A percentile compares a stretch with the other conserved stretches of the same genome.
These are phyloP conservation scores for Geotrupes spiniger DNA, from an alignment of 2,888 invertebrate genomes.

Conservation along the genomic window DNA sequence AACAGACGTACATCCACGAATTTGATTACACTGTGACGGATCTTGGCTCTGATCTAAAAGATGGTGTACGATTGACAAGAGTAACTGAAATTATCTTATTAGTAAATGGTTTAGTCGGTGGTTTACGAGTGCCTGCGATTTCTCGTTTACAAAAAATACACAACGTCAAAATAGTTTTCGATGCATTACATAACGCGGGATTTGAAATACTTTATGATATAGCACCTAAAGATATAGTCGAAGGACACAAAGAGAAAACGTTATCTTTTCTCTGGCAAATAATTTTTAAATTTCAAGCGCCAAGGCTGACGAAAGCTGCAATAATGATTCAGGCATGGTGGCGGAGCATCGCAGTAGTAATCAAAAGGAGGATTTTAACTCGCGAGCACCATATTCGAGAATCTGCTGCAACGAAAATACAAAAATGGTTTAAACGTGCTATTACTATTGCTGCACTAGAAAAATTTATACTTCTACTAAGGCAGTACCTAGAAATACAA, in stretches of 20 bases:
- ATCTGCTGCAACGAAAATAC: slow-evolving; percentile 59
- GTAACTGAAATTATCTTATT: slow-evolving; percentile 79
- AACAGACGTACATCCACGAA: slow-evolving; percentile 82
- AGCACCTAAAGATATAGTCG: slow-evolving; percentile 73
- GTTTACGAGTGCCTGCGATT: slow-evolving; percentile 78
- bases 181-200: slow-evolving; percentile 60
- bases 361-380: slow-evolving; percentile 49
- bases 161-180: slow-evolving; percentile 77
- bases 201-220: slow-evolving; percentile 65
- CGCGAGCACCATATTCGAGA: slow-evolving; percentile 49
- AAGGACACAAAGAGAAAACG: slow-evolving; percentile 87
- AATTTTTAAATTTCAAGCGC: slow-evolving; percentile 78
- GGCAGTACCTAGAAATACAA: slow-evolving; percentile 45
- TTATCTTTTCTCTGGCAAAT: slow-evolving; percentile 85
- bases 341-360: slow-evolving; percentile 60
- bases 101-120: slow-evolving; percentile 61
- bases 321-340: slow-evolving; percentile 69
- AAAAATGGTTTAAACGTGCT: slow-evolving; percentile 56
- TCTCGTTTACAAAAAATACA: slow-evolving; percentile 83
- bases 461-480: slow-evolving; percentile 35
- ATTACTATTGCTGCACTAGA: slow-evolving; percentile 27
- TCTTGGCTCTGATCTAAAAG: slow-evolving; percentile 76
- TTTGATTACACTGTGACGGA: slow-evolving; percentile 83
- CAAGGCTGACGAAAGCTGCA: slow-evolving; percentile 67
- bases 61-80: slow-evolving; percentile 81